phyloP scores from a whole-genome alignment of 23 tunicate genomes.

The Ascidia mentula region DNA sequence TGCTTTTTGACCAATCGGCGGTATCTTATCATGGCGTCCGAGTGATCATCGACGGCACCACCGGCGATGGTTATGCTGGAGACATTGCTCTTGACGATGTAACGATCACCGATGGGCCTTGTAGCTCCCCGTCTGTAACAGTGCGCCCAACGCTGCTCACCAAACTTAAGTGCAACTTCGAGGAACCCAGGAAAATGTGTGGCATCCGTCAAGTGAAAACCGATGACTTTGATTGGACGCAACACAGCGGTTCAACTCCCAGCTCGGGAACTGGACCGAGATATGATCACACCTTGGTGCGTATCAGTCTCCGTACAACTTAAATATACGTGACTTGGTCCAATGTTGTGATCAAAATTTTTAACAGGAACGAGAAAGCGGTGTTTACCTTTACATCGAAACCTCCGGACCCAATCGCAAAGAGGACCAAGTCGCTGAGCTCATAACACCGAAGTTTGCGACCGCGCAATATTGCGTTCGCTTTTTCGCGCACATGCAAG shows the following conservation, averaged over 20 bases:
- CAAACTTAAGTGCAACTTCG: slow-evolving; percentile 65
- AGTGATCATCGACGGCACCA: slow-evolving; percentile 69
- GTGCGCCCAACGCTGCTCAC: slow-evolving; percentile 1
- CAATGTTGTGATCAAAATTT: not conserved
- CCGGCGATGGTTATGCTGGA: slow-evolving; percentile 93
- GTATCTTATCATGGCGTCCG: slow-evolving; percentile 5
- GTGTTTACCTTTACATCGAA: slow-evolving; percentile 77
- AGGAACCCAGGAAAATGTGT: slow-evolving; percentile 24
- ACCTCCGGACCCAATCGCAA: slow-evolving; percentile 68
- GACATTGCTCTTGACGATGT: slow-evolving; percentile 97
- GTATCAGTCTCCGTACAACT: not conserved
- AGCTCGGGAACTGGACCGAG: slow-evolving; percentile 87
- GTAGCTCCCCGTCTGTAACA: slow-evolving; percentile 18
- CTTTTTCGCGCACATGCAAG: slow-evolving; percentile 82
- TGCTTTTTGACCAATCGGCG: not conserved
- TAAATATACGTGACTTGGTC: not conserved
- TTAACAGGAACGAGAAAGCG: slow-evolving; percentile 55
- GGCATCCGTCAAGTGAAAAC: slow-evolving; percentile 30
- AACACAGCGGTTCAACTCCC: slow-evolving; percentile 59
- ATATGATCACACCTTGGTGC: slow-evolving; percentile 70
- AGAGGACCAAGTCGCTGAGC: slow-evolving; percentile 46
- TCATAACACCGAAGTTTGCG: slow-evolving; percentile 49
- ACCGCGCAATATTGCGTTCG: slow-evolving; percentile 68
- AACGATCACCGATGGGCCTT: slow-evolving; percentile 61
- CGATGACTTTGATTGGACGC: slow-evolving; percentile 85